Evolutionary conservation across 1,140 invertebrate species (phyloP).

Genomic region (Panulirus ornatus): DNA sequence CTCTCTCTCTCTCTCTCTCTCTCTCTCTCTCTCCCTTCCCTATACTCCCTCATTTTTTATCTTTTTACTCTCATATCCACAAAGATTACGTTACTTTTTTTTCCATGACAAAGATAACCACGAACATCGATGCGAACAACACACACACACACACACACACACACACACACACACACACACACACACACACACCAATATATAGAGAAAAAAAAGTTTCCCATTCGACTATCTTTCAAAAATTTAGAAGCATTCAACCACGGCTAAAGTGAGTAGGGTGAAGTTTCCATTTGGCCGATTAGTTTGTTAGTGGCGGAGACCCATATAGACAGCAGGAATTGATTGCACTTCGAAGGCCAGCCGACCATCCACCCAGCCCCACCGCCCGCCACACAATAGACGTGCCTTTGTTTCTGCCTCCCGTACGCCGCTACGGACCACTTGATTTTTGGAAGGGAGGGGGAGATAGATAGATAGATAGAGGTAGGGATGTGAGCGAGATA

Average conservation of each 20-base stretch:
- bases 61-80: not conserved
- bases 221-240: not conserved
- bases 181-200: not conserved
- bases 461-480: not conserved
- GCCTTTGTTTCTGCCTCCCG: conserved; percentile 8
- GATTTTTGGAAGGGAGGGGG: not conserved
- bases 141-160: not conserved
- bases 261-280: conserved; percentile 1
- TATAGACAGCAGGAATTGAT: conserved; percentile 43
- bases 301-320: not conserved
- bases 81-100: too few relatives aligned
- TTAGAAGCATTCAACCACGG: not conserved
- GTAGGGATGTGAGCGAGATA: too few relatives aligned
- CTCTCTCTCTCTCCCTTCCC: conserved; percentile 6
- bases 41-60: not conserved
- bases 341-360: conserved; percentile 40
- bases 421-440: not conserved
- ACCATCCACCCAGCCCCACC: too few relatives aligned
- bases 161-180: not conserved
- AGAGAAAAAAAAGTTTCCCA: too few relatives aligned
- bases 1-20: conserved; percentile 21
- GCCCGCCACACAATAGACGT: not conserved
- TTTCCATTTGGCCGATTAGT: conserved; percentile 46
- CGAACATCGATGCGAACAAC: too few relatives aligned
- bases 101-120: too few relatives aligned